Percentiles rank a stretch among this genome's conserved stretches.
phyloP scores from a whole-genome alignment of 2,888 invertebrate genomes.

The Caenorhabditis sp. region DNA sequence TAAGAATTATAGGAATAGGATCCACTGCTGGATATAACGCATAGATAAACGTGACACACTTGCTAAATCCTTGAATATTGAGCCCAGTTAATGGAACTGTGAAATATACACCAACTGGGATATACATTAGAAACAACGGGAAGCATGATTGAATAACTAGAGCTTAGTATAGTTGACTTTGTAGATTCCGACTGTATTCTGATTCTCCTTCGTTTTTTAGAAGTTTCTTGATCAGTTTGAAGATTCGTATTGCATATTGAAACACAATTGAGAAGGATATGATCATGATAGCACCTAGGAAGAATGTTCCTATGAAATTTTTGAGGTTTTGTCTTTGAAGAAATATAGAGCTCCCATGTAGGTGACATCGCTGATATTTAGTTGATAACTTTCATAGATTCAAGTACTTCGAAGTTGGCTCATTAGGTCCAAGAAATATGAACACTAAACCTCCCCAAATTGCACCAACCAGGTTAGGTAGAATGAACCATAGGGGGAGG shows the following conservation, averaged over 20 bases:
- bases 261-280: slow-evolving; percentile 14
- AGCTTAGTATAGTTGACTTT: slow-evolving; percentile 29
- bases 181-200: slow-evolving; percentile 11
- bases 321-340: not conserved
- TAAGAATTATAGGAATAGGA: slow-evolving; percentile 21
- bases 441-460: not conserved
- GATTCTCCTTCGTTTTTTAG: slow-evolving; percentile 11
- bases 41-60: slow-evolving; percentile 12
- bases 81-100: slow-evolving; percentile 1
- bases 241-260: slow-evolving; percentile 10
- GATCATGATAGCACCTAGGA: not conserved
- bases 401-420: not conserved
- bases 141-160: slow-evolving; percentile 8
- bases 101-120: not conserved
- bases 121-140: not conserved
- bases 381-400: not conserved
- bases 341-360: not conserved
- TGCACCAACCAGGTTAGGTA: not conserved
- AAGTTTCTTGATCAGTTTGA: slow-evolving; percentile 3
- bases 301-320: not conserved
- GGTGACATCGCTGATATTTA: slow-evolving; percentile 7
- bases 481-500: too few relatives aligned
- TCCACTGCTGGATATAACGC: slow-evolving; percentile 28
- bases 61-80: slow-evolving; percentile 4
- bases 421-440: not conserved